Evolutionary conservation across 2,888 invertebrate species (phyloP).

Genomic region (Drosophila algonquin): DNA sequence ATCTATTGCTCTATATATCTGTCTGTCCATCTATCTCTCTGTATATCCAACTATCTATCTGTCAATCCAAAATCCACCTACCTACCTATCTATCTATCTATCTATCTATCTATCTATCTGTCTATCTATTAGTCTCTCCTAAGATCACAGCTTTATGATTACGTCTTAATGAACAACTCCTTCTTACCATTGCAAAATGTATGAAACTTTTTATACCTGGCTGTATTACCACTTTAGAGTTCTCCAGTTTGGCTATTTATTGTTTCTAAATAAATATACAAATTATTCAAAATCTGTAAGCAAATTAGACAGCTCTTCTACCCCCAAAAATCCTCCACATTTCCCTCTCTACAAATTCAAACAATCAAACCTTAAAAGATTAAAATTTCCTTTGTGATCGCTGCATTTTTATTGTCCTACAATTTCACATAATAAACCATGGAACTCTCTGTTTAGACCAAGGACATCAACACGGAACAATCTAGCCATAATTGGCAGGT

Average conservation of each 20-base stretch:
- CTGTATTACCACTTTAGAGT: no score
- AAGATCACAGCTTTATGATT: no score
- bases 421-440: conserved; percentile 2
- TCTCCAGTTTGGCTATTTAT: no score
- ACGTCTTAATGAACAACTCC: background rate
- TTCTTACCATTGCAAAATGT: background rate
- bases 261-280: background rate
- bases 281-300: background rate
- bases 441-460: conserved; percentile 22
- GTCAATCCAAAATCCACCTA: no score
- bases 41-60: background rate
- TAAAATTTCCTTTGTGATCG: background rate
- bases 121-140: background rate
- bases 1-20: background rate
- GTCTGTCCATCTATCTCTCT: no score
- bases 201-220: no score
- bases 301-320: background rate
- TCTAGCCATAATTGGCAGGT: conserved; percentile 33
- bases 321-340: background rate
- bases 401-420: background rate
- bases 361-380: conserved; percentile 30
- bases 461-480: conserved; percentile 8
- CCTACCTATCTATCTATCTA: no score
- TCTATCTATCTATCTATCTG: background rate
- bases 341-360: background rate